Evolutionary conservation across 2,797 vertebrate species (phyloP), one percentile per base, ranked within the genome.

Genomic region (Perdix hodgsoniae): DNA sequence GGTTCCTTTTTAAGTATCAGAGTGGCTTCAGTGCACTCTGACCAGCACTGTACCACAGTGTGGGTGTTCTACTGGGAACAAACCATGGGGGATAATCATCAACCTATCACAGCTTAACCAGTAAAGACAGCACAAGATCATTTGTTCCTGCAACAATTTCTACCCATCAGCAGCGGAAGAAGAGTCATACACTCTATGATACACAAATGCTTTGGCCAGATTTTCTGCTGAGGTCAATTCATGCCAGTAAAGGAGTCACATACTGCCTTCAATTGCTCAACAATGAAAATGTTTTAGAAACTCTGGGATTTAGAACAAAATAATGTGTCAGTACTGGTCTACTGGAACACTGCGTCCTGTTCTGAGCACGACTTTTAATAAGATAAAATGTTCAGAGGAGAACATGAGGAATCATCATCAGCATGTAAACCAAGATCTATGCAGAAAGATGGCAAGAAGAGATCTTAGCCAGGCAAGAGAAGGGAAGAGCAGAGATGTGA

Each of bases 181-280:
- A 81, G 65, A 79, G 57, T 77, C 72, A 22, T 29, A 40, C 5
- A 1, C 17, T 40, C 29, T n/a, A 12, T 40, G 61, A 91, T 44
- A 63, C 72, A 29, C 88, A 93, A 88, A 86, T 57, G 60, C 81
- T 60, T 54, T 61, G 82, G 84, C 84, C 75, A 72, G 79, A 83
- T 83, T 80, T 92, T 91, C 92, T 80, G 40, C 76, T n/a, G 84
- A 83, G 79, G 86, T 87, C 52, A 45, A 83, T 13, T 47, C 63
- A 42, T 54, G 84, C 76, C 94, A 94, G 59, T 49, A 65, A 78
- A 78, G 57, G 70, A 93, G 79, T 1, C 22, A 83, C 61, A 52
- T 37, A 52, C 74, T 73, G 87, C 79, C 54, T 93, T 75, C 79
- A 87, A n/a, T 69, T 85, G 84, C 75, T 91, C 81, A 89, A 74